Evolutionary conservation across 2,113 vertebrate genomes (phyloP).

Genomic region (Ciconia boyciana): DNA sequence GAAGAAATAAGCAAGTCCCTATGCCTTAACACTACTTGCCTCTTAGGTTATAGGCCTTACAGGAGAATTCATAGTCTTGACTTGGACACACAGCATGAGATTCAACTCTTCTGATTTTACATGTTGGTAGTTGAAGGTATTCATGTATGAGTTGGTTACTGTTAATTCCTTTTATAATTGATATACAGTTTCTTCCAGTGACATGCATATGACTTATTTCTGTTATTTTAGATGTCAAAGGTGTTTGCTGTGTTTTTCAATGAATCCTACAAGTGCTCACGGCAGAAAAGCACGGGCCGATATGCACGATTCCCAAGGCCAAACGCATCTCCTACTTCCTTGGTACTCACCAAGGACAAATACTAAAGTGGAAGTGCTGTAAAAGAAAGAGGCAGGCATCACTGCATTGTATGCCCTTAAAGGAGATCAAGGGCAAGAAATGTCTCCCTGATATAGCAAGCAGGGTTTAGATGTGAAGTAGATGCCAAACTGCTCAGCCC

Average conservation of each 20-base stretch:
- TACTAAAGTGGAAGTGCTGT: not conserved
- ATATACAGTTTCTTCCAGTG: not conserved
- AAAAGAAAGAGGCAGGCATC: not conserved
- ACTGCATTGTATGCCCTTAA: not conserved
- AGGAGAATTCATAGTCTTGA: not conserved
- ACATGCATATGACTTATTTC: not conserved
- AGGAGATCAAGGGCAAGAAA: not conserved
- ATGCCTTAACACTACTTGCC: not conserved
- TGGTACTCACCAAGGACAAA: not conserved
- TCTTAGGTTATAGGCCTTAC: not conserved
- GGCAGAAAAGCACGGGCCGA: fast-evolving
- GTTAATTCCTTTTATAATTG: not conserved
- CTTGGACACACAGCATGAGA: not conserved
- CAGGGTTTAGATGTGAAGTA: not conserved
- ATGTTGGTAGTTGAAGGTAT: fast-evolving
- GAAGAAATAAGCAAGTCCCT: not conserved
- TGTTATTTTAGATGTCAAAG: not conserved
- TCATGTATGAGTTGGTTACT: not conserved
- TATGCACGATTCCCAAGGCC: not conserved
- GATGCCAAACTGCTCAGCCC: not conserved
- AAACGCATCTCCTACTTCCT: not conserved
- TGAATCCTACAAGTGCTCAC: not conserved
- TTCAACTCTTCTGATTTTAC: not conserved
- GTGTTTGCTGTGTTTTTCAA: not conserved
- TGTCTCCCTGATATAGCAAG: not conserved